Percentiles rank a stretch among this genome's conserved stretches.
phyloP scores from a whole-genome alignment of 2,113 vertebrate genomes.

The Nothocercus julius region DNA sequence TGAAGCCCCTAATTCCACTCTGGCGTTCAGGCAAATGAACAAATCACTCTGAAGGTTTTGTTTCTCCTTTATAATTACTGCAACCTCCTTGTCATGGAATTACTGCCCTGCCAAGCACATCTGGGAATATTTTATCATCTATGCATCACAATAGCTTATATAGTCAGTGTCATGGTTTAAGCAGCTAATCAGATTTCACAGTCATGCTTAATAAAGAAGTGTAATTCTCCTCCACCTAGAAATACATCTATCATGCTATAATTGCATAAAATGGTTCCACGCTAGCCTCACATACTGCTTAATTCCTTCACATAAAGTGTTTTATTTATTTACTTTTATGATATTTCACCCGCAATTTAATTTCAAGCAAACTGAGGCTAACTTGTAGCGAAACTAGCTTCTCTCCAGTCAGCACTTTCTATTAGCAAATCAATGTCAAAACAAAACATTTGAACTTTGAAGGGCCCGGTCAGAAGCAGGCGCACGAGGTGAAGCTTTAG shows the following conservation, averaged over 20 bases:
- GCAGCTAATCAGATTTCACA: constrained; percentile 35
- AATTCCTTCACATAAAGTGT: neutral
- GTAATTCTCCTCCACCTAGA: constrained; percentile 18
- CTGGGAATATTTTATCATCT: neutral
- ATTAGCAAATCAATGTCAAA: constrained; percentile 40
- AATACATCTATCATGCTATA: neutral
- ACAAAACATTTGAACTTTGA: neutral
- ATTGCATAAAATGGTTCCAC: neutral
- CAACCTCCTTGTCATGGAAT: neutral
- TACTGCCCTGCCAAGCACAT: neutral
- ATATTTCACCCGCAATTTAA: constrained; percentile 28
- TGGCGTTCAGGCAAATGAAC: neutral
- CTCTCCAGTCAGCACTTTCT: neutral
- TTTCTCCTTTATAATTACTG: constrained; percentile 21
- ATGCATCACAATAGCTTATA: constrained; percentile 22
- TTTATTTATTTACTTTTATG: neutral
- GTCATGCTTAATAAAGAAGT: neutral
- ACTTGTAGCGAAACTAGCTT: constrained; percentile 43
- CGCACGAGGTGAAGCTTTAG: neutral
- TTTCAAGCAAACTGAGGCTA: neutral
- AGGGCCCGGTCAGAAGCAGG: constrained; percentile 15
- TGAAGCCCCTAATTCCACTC: neutral
- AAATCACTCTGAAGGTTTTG: neutral
- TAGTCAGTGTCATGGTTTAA: neutral
- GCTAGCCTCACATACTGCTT: neutral